Evolutionary conservation across 2,113 vertebrate genomes (phyloP).

Genomic region (Peromyscus polionotus): DNA sequence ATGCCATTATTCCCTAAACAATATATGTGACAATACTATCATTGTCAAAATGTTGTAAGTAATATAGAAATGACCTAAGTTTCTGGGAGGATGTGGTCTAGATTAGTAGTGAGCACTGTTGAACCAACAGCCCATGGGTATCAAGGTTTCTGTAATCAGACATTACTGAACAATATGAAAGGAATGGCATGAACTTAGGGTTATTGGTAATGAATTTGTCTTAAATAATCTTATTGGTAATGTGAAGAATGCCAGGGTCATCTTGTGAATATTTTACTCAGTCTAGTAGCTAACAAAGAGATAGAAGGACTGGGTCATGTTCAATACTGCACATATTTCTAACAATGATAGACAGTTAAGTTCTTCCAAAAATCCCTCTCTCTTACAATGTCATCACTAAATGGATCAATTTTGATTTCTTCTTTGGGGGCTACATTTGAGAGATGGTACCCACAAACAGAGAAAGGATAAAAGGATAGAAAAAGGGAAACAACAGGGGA

Average conservation of each 20-base stretch:
- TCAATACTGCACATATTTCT: neutral
- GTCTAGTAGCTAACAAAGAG: neutral
- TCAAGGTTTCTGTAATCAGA: neutral
- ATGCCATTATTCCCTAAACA: neutral
- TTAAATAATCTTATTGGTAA: neutral
- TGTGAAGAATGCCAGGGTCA: constrained; percentile 11
- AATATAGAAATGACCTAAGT: neutral
- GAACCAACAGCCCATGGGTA: neutral
- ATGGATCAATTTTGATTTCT: constrained; percentile 27
- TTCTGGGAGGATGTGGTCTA: neutral
- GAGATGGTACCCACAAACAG: constrained; percentile 4
- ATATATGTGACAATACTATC: neutral
- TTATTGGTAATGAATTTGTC: neutral
- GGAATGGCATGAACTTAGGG: neutral
- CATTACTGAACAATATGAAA: neutral
- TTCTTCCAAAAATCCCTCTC: neutral
- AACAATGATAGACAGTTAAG: constrained; percentile 4
- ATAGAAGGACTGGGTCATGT: constrained; percentile 11
- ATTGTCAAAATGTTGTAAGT: neutral
- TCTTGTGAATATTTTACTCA: neutral
- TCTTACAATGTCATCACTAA: neutral
- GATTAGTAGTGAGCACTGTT: neutral
- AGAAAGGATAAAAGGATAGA: neutral
- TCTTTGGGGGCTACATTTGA: constrained; percentile 4
- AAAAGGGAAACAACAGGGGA: neutral